phyloP scores from a whole-genome alignment of 92 coral and sea anemone genomes.

The Zoanthus sansibaricus region DNA sequence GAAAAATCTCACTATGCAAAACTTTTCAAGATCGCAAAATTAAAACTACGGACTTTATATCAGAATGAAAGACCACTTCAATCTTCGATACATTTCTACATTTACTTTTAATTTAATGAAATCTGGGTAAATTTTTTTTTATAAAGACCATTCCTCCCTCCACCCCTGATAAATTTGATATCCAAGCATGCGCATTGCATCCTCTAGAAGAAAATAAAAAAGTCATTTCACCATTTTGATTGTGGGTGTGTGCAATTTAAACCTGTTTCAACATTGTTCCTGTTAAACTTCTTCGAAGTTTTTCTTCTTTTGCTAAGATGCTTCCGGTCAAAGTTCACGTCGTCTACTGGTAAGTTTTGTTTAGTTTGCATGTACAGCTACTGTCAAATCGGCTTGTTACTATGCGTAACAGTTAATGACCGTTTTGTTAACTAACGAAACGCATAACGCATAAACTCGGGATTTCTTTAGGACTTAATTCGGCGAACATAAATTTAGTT shows the following conservation, averaged over 20 bases:
- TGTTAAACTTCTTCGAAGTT: background rate
- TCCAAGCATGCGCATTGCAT: conserved; percentile 11
- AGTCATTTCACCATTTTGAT: background rate
- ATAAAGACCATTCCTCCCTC: background rate
- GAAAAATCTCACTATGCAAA: background rate
- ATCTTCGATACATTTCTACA: background rate
- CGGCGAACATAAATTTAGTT: too few species aligned
- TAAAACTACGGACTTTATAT: too few species aligned
- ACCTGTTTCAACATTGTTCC: background rate
- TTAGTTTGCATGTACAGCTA: background rate
- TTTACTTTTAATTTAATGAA: background rate
- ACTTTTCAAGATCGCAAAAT: background rate
- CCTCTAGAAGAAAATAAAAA: background rate
- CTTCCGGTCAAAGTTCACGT: background rate
- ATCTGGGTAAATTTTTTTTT: background rate
- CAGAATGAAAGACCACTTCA: background rate
- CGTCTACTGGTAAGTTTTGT: conserved; percentile 27
- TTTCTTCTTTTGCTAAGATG: conserved; percentile 15
- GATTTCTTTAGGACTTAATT: too few species aligned
- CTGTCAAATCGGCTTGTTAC: too few species aligned
- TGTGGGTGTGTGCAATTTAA: background rate
- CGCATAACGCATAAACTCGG: too few species aligned
- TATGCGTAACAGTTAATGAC: background rate
- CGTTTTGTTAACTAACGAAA: background rate
- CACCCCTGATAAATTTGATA: background rate